A percentile compares a stretch with the other conserved stretches of the same genome.
phyloP scores from a whole-genome alignment of 2,888 invertebrate genomes.

The Leistus spinibarbis region DNA sequence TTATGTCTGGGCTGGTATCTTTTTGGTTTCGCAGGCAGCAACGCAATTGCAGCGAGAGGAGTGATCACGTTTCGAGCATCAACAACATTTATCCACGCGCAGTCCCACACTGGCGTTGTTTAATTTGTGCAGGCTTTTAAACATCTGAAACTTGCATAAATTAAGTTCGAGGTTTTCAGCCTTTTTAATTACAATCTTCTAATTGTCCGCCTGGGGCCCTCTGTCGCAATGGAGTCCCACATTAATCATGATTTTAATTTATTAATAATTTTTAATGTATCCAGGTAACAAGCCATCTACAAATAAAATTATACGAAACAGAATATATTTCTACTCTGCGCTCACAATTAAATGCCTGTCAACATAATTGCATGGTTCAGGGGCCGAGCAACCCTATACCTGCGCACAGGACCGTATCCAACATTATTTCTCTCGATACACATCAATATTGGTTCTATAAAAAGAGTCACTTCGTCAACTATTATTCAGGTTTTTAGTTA shows the following conservation, averaged over 20 bases:
- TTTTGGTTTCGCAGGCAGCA: background rate
- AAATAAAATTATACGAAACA: constrained; percentile 36
- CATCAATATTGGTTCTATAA: too few relatives aligned
- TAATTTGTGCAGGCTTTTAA: constrained; percentile 37
- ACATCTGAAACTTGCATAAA: constrained; percentile 32
- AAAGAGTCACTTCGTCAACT: too few relatives aligned
- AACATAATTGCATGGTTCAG: constrained; percentile 33
- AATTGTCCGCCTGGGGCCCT: constrained; percentile 35
- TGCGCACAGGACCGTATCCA: background rate
- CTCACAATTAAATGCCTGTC: constrained; percentile 37
- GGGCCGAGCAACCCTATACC: constrained; percentile 14
- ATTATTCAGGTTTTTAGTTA: too few relatives aligned
- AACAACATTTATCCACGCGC: constrained; percentile 3
- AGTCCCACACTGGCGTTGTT: constrained; percentile 19
- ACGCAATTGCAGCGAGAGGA: background rate
- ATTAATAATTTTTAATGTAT: constrained; percentile 39
- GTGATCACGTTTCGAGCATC: constrained; percentile 15
- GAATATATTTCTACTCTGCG: constrained; percentile 31
- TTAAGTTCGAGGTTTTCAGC: constrained; percentile 24
- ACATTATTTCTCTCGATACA: background rate
- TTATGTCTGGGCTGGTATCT: background rate
- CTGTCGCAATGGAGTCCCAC: constrained; percentile 36
- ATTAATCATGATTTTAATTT: constrained; percentile 39
- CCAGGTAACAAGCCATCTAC: constrained; percentile 37
- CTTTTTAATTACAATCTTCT: constrained; percentile 38